Evolutionary conservation across 2,113 vertebrate genomes (phyloP).

Genomic region (Origma solitaria): DNA sequence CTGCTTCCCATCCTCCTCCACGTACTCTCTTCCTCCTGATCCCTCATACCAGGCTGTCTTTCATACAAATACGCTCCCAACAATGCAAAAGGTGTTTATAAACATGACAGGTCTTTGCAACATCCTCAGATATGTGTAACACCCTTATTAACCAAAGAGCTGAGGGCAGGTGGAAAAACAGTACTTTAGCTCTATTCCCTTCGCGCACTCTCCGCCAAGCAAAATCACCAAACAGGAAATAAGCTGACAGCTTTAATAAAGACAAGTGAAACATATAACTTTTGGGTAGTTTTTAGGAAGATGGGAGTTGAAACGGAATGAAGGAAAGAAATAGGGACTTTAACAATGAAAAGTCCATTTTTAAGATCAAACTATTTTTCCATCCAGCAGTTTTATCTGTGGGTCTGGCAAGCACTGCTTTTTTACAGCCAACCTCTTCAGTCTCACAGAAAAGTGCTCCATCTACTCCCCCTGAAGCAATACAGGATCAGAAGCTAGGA

Average conservation of each 20-base stretch:
- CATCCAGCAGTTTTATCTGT: neutral
- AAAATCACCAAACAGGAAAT: neutral
- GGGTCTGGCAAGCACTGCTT: neutral
- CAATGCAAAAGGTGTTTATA: neutral
- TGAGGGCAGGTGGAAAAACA: neutral
- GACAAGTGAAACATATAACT: neutral
- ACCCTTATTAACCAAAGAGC: neutral
- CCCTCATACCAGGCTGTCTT: neutral
- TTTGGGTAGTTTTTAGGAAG: neutral
- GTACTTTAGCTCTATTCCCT: neutral
- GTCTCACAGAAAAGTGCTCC: neutral
- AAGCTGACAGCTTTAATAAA: neutral
- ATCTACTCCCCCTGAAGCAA: neutral
- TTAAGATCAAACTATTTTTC: neutral
- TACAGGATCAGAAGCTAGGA: neutral
- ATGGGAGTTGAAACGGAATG: neutral
- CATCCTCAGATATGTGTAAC: neutral
- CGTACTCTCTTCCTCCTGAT: neutral
- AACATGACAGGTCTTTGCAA: neutral
- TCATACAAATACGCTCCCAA: neutral
- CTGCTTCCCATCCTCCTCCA: neutral
- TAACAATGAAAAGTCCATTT: neutral
- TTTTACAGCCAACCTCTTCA: neutral
- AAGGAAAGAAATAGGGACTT: neutral
- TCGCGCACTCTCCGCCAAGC: neutral